Evolutionary conservation across 2,888 invertebrate species (phyloP).

Genomic region (Pocota personata): DNA sequence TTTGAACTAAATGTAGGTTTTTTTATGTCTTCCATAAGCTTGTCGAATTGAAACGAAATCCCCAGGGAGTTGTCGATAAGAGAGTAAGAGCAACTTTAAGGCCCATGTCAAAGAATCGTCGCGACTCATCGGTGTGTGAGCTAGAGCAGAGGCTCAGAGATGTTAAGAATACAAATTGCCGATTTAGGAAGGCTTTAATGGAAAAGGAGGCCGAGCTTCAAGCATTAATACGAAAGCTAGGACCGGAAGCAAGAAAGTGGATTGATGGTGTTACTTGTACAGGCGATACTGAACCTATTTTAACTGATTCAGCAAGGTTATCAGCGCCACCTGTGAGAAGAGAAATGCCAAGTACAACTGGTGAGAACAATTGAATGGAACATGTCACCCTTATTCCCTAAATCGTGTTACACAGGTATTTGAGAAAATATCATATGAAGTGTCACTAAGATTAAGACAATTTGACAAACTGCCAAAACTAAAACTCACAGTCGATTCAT

Average conservation of each 20-base stretch:
- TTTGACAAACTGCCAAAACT: too few relatives aligned
- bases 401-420: neutral
- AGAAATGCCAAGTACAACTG: constrained; percentile 82
- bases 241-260: constrained; percentile 82
- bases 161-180: constrained; percentile 92
- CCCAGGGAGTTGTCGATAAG: constrained; percentile 92
- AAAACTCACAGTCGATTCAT: too few relatives aligned
- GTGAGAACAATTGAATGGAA: constrained; percentile 74
- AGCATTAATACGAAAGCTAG: constrained; percentile 82
- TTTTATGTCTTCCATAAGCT: constrained; percentile 84
- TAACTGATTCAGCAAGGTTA: constrained; percentile 79
- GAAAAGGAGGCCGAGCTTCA: constrained; percentile 93
- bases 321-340: constrained; percentile 81
- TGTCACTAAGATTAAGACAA: too few relatives aligned
- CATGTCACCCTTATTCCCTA: constrained; percentile 44
- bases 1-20: constrained; percentile 38
- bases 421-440: too few relatives aligned
- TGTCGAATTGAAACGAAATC: constrained; percentile 93
- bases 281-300: constrained; percentile 80
- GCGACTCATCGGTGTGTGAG: constrained; percentile 92
- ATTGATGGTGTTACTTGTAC: constrained; percentile 81
- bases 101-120: constrained; percentile 90
- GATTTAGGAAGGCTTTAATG: constrained; percentile 91
- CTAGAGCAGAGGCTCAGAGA: constrained; percentile 92
- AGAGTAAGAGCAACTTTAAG: constrained; percentile 93